Base-by-base conservation (phyloP, 2,888 invertebrate genomes). In the Drosophila limbata region DNA sequence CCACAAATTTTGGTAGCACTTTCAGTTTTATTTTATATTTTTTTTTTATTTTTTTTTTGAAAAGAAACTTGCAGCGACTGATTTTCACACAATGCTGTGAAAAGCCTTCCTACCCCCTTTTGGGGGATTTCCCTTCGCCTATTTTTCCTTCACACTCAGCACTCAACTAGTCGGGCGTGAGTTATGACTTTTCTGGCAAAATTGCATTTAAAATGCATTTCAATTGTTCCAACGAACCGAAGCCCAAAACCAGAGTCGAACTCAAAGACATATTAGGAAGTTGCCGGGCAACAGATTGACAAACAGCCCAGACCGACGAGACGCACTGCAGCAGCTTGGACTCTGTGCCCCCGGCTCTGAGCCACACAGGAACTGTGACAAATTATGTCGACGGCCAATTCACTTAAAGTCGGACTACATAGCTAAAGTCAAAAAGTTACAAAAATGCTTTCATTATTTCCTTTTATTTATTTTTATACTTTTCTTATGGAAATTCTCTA, bases 191-290 rank as follows among this genome's bases (percentile, higher is more conserved):
- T 72, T 51, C 67, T 62, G 40, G 55, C 17, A 13, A 72, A 69
- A 78, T 69, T 66, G 48, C 65, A 68, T 69, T 42, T 73, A 33
- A 72, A 69, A 79, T 85, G 69, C 70, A 77, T 61, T 72, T 63
- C 69, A 69, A 73, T 76, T 76, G 63, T 59, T 69, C 47, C 51
- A 47, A 42, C 15, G 33, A 57, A 11, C 37, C 15, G 6, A 9
- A 9, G 25, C 2, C 15, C 11, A 51, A 53, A 44, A 45, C 15
- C 39, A 47, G 21, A 55, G 37, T 9, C 35, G 19, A 48, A 17
- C 44, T 48, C 47, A 56, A 21, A 42, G 25, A 40, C 17, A 25
- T 75, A 68, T 75, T 65, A 60, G 63, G 56, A 67, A 60, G 65
- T 69, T 65, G 64, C 39, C 31, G 8, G 59, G 44, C 63, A 69